These are phyloP conservation scores for Sarcophaga subvicina DNA, from an alignment of 2,888 invertebrate genomes.

Conservation along the genomic window DNA sequence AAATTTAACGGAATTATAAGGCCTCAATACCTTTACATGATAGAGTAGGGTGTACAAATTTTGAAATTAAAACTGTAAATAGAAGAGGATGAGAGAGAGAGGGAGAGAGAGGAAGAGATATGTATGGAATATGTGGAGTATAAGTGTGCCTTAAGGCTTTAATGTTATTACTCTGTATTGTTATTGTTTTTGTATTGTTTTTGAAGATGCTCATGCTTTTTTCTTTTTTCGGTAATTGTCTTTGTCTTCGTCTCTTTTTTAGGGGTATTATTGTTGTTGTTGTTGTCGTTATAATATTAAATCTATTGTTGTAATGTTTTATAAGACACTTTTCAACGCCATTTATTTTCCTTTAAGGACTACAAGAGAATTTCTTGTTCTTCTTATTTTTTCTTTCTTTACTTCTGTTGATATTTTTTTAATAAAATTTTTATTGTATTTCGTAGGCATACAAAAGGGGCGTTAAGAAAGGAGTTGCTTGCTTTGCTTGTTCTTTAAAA, in stretches of 20 bases:
- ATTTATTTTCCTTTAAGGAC: conserved; percentile 12
- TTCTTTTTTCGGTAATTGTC: conserved; percentile 41
- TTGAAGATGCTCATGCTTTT: neutral
- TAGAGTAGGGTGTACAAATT: too few species aligned
- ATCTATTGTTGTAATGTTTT: conserved; percentile 25
- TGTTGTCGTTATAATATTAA: conserved; percentile 48
- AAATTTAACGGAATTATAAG: too few species aligned
- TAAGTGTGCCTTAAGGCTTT: conserved; percentile 57
- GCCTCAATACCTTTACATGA: too few species aligned
- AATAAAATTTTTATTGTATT: neutral
- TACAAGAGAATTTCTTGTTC: neutral
- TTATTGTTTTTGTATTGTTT: conserved; percentile 28
- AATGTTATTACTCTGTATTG: conserved; percentile 54
- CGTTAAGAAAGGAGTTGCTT: conserved; percentile 30
- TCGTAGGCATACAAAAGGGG: conserved; percentile 30
- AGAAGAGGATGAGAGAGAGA: neutral
- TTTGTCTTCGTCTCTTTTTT: conserved; percentile 10
- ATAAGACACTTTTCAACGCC: neutral
- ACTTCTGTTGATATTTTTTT: neutral
- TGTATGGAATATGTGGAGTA: neutral
- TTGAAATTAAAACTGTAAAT: neutral
- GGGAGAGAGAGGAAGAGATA: neutral
- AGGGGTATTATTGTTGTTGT: conserved; percentile 15
- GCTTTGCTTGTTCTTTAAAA: neutral
- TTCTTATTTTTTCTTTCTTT: neutral